Evolutionary conservation across 1,140 invertebrate species (phyloP), one percentile per base, ranked within the genome.

Genomic region (Saccostrea glomerata): DNA sequence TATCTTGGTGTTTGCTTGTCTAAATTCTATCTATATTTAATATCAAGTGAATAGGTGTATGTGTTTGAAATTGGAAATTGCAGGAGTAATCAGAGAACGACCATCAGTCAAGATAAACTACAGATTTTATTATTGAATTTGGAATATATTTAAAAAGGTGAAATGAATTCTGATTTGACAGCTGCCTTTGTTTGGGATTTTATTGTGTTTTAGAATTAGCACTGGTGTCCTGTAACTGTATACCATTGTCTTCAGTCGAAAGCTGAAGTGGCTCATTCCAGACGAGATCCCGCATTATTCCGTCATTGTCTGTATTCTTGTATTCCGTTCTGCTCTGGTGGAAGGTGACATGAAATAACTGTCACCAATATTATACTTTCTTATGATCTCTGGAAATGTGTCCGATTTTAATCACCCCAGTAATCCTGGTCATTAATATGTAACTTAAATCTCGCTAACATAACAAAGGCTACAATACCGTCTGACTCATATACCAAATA

Each of bases 11-110:
- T 73, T 73, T 73, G 70, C 70, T 30, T 73, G 30, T 73, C 23
- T 73, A 73, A 73, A 73, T 25, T 73, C 70, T 73, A 73, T 73
- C 70, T 73, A 73, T 73, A 73, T 73, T 73, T 25, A 73, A 73
- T 25, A 36, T 36, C 30, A 30, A 36, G 23, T 23, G 70, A 73
- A 73, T 73, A 30, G 70, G 70, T 73, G 23, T 73, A 73, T 73
- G 23, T 73, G 70, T 73, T 73, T 73, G 13, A 36, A 25, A 73
- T 73, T 30, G 70, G n/a, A 73, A 73, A 25, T 73, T 36, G 70
- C 70, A 73, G 25, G 30, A 73, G 70, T 73, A 73, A 73, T 73
- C 25, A 25, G 70, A 73, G 70, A 73, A 15, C 9, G 70, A 73
- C 11, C 25, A 36, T 73, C 70, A 73, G 70, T 73, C 70, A 25